Base-by-base conservation (phyloP, 2,113 vertebrate species). In the Gymnobelideus leadbeateri region DNA sequence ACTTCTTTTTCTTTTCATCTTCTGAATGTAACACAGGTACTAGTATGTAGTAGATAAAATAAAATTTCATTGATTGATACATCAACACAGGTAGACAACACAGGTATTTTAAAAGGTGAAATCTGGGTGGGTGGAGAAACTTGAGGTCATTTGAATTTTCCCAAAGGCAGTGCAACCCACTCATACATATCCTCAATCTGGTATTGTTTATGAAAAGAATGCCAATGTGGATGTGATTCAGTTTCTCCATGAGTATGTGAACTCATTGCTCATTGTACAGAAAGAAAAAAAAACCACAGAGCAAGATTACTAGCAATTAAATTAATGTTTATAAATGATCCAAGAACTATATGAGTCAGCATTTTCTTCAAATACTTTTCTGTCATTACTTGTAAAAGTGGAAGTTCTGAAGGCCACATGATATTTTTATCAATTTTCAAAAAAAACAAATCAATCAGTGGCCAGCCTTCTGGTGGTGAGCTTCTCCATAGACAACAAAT, bases 141-240 rank as follows among this genome's bases (percentile, higher is more conserved):
- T 77, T 84, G 19, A n/a, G 37, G 5, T 84, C 68, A 43, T 43
- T 43, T 84, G 68, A 43, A 84, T 84, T 84, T 84, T 84, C 19
- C 61, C 68, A 84, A 84, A 43, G 68, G n/a, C n/a, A 84, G n/a
- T 84, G 37, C 3, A 84, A 84, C 37, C 37, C 68, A 43, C 68
- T 84, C 68, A 23, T 43, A 84, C 16, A 84, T 43, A 84, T 84
- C n/a, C 1, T 84, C 68, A 84, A 23, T 84, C 37, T 84, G 68
- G 68, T 23, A 77, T 77, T 77, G 37, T 77, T 77, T 77, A 77
- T n/a, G 68, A 37, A 77, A 77, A 77, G 68, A 77, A n/a, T 77
- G 37, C 37, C 68, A 84, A 84, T 84, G 68, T 84, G 68, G n/a
- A 84, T 84, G n/a, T 84, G 68, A 84, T 84, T 84, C 68, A 84